Base-by-base conservation (phyloP, 2,888 invertebrate species). In the Pterobdella sp. region DNA sequence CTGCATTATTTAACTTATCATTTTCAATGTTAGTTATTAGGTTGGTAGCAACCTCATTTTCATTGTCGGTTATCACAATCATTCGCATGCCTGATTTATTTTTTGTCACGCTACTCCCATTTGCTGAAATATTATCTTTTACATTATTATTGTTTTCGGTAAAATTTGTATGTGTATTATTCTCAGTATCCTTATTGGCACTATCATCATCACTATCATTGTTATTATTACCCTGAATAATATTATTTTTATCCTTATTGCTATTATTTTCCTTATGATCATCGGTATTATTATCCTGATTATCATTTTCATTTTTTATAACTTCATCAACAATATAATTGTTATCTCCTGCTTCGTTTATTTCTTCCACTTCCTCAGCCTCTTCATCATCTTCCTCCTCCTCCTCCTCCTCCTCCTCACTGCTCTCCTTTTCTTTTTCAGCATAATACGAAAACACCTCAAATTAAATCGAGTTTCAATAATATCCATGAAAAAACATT, bases 401-500 rank as follows among this genome's bases (percentile, higher is more conserved):
- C 3, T 35, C 71, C 1, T 35, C 60, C n/a, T 71, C 71, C 31
- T 71, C 71, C 1, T 52, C 35, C 7, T 34, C 52, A 18, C 42
- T 42, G n/a, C 35, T 14, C 2, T 52, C 69, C 32, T 52, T 56
- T 22, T 26, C 60, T 56, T 56, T 56, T 56, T 56, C n/a, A 22
- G 26, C 60, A 26, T 56, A 56, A 56, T 56, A 26, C 10, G n/a
- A 14, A 22, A 56, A 56, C 4, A 56, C 60, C 60, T 56, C n/a
- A 22, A 14, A 22, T 26, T 22, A 3, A 56, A 18, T 42, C 18
- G 7, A 18, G 18, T 18, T 42, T 42, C 18, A 18, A 42, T 42
- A 18, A 42, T 14, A 42, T 14, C 18, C n/a, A n/a, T n/a, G n/a
- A n/a, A n/a, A n/a, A n/a, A n/a, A n/a, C n/a, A n/a, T n/a, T n/a